phyloP scores from a whole-genome alignment of 2,888 invertebrate species.

The Caenorhabditis wallacei region DNA sequence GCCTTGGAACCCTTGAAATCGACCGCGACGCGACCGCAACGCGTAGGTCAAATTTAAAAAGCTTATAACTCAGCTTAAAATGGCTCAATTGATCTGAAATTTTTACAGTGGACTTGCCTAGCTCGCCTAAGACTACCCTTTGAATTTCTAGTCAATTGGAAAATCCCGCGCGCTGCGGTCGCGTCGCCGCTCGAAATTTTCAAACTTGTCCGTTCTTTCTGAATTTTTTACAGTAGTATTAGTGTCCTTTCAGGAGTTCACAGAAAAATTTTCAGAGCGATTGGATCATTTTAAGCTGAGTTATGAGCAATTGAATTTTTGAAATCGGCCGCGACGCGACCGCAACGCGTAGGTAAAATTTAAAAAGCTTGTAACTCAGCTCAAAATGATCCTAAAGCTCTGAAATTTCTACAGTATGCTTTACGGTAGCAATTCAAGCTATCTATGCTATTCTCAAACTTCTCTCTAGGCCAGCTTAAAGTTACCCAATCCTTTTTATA shows the following conservation, averaged over 20 bases:
- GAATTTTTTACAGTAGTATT: background rate
- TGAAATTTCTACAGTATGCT: background rate
- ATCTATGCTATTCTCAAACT: background rate
- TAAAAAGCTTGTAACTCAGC: background rate
- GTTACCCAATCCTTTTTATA: background rate
- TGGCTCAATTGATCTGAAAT: background rate
- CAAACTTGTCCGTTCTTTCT: no score
- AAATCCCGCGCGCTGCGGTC: no score
- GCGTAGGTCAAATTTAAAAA: background rate
- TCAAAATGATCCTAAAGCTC: background rate
- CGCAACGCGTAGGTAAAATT: background rate
- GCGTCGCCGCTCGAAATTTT: no score
- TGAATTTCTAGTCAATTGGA: no score
- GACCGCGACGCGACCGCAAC: slow-evolving; percentile 1
- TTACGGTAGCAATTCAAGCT: no score
- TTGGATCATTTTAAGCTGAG: background rate
- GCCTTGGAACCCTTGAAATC: background rate
- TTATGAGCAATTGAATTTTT: background rate
- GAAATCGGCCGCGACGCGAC: slow-evolving; percentile 1
- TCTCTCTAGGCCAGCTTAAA: background rate
- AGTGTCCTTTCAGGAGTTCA: background rate
- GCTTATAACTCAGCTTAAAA: background rate
- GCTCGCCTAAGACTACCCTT: no score
- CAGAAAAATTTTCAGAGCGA: background rate
- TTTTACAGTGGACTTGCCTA: background rate